Base-by-base conservation (phyloP, 1,140 invertebrate genomes). In the Monomorium pharaonis region DNA sequence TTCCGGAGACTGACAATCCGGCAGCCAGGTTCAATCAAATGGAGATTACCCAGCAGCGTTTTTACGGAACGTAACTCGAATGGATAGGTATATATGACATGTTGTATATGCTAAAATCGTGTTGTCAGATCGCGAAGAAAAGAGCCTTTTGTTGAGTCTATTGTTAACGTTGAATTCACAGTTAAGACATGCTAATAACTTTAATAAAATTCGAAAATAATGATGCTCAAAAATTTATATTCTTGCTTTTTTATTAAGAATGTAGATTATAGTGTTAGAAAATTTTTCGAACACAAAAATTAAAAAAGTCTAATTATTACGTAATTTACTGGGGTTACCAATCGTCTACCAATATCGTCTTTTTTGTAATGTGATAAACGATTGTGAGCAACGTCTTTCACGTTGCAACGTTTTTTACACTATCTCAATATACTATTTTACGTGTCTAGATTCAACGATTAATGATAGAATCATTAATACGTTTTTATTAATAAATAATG, bases 71-170 rank as follows among this genome's bases (percentile, higher is more conserved):
- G 51, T 62, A 54, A 88, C 9, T 30, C 65, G 42, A 27, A 80
- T 80, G 47, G 33, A 80, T 86, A 85, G 58, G 54, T 83, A 83
- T 77, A 83, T 56, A n/a, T 78, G 44, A 74, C 60, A 58, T 24
- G 30, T 75, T 76, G 67, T 88, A 69, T 54, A 75, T 86, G 77
- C 75, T 89, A 83, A 27, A 75, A 58, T 24, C 24, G 37, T 56
- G 33, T 42, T 67, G 76, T 56, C 78, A 81, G 14, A 58, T 72
- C 4, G 51, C 27, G 37, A 70, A 33, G 21, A 27, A n/a, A 42
- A 69, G 14, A 21, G 16, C 24, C 24, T 74, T 69, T 74, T 33
- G 12, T 58, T 44, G 65, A 72, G 44, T 83, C 37, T 83, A 47
- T 74, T 42, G 72, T 83, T 83, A 72, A 83, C 14, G 67, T 83